These are phyloP conservation scores for Trypoxylon attenuatum DNA, from an alignment of 2,888 invertebrate genomes.

Conservation along the genomic window DNA sequence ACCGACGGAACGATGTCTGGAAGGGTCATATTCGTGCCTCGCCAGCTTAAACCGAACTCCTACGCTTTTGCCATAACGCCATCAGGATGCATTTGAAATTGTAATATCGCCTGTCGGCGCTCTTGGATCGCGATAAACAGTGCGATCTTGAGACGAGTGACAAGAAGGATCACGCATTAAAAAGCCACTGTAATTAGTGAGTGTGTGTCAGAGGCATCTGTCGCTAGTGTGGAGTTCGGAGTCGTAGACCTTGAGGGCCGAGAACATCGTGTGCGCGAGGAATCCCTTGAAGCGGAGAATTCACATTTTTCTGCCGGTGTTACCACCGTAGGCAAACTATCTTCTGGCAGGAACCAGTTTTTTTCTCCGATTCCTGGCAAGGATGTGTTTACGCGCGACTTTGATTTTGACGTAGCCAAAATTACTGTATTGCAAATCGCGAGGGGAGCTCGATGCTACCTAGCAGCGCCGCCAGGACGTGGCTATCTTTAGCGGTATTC, in stretches of 20 bases:
- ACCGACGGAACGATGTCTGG: slow-evolving; percentile 8
- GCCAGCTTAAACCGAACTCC: background rate
- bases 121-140: slow-evolving; percentile 2
- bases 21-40: background rate
- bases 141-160: background rate
- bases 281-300: slow-evolving; percentile 8
- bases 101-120: slow-evolving; percentile 11
- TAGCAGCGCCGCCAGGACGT: too few relatives aligned
- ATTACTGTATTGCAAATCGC: background rate
- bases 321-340: background rate
- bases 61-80: slow-evolving; percentile 13
- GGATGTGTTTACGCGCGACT: background rate
- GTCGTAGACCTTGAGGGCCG: background rate
- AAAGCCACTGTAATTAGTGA: slow-evolving; percentile 41
- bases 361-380: background rate
- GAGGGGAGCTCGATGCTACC: background rate
- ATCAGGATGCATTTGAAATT: slow-evolving; percentile 14
- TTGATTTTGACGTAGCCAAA: too few relatives aligned
- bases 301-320: slow-evolving; percentile 7
- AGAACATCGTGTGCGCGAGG: slow-evolving; percentile 1
- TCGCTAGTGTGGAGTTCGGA: too few relatives aligned
- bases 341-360: slow-evolving; percentile 7
- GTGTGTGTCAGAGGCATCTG: too few relatives aligned
- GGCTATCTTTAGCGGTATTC: background rate
- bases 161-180: slow-evolving; percentile 10